These are phyloP conservation scores for Palythoa grandiflora DNA, from an alignment of 92 coral and sea anemone species.

Conservation along the genomic window DNA sequence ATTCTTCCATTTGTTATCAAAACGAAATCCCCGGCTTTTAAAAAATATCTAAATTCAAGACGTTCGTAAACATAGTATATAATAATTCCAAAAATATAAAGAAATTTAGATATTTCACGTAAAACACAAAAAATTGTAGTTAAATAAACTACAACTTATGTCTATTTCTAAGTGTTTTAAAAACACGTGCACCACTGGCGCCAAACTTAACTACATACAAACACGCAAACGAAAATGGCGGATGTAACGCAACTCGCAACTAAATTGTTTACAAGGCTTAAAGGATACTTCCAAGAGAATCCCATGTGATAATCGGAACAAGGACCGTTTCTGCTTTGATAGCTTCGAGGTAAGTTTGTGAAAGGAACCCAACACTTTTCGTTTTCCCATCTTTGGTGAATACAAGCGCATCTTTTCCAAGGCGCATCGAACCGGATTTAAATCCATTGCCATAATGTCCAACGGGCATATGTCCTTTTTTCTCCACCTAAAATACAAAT, in stretches of 20 bases:
- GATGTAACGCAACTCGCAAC: constrained; percentile 39
- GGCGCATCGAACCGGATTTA: constrained; percentile 99
- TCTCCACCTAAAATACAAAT: constrained; percentile 69
- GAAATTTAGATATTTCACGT: no score
- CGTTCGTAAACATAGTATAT: no score
- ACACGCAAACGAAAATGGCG: constrained; percentile 32
- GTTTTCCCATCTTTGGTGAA: constrained; percentile 78
- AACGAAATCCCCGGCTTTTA: no score
- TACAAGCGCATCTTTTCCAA: constrained; percentile 91
- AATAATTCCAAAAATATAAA: no score
- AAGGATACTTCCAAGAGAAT: constrained; percentile 88
- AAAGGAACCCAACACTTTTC: constrained; percentile 89
- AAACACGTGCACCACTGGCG: constrained; percentile 43
- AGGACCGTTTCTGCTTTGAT: constrained; percentile 94
- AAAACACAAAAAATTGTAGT: background rate
- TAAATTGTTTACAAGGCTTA: background rate
- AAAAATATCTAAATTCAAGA: no score
- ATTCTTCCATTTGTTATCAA: no score
- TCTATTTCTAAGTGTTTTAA: background rate
- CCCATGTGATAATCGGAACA: constrained; percentile 98
- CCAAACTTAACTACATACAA: constrained; percentile 72
- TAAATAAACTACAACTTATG: background rate
- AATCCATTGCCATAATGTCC: constrained; percentile 99
- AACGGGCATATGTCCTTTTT: constrained; percentile 94
- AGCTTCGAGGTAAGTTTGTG: constrained; percentile 90